Percentiles rank a stretch among this genome's conserved stretches.
Evolutionary conservation across 2,797 vertebrate genomes (phyloP).

Genomic region (Smutsia gigantea): DNA sequence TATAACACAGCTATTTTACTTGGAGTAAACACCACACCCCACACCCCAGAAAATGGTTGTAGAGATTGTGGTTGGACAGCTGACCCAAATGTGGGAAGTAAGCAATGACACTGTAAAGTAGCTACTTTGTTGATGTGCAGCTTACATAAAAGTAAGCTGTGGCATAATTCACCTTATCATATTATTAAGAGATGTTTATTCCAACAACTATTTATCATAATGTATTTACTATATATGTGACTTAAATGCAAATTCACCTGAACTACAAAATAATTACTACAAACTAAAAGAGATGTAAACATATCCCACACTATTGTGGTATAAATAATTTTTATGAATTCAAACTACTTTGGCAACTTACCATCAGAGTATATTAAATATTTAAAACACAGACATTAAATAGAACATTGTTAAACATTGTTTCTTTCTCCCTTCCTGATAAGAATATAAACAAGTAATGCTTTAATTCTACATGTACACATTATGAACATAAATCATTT

Average conservation of each 20-base stretch:
- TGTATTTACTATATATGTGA: slow-evolving; percentile 34
- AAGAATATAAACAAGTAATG: slow-evolving; percentile 74
- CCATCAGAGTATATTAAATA: slow-evolving; percentile 82
- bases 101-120: slow-evolving; percentile 2
- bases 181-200: slow-evolving; percentile 61
- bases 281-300: slow-evolving; percentile 74
- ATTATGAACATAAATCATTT: slow-evolving; percentile 75
- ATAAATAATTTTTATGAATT: slow-evolving; percentile 84
- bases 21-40: slow-evolving; percentile 7
- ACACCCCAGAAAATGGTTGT: neutral
- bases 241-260: slow-evolving; percentile 62
- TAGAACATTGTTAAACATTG: slow-evolving; percentile 74
- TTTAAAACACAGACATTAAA: slow-evolving; percentile 76
- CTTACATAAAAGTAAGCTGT: slow-evolving; percentile 33
- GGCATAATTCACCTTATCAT: slow-evolving; percentile 34
- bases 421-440: slow-evolving; percentile 72
- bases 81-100: neutral
- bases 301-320: slow-evolving; percentile 80
- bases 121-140: neutral
- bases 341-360: slow-evolving; percentile 86
- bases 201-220: slow-evolving; percentile 60
- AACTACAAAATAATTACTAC: slow-evolving; percentile 64
- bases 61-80: neutral
- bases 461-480: slow-evolving; percentile 72
- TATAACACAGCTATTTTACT: slow-evolving; percentile 33